Conservation (phyloP, 1,140 invertebrate species). For the Megalonaias nervosa region DNA sequence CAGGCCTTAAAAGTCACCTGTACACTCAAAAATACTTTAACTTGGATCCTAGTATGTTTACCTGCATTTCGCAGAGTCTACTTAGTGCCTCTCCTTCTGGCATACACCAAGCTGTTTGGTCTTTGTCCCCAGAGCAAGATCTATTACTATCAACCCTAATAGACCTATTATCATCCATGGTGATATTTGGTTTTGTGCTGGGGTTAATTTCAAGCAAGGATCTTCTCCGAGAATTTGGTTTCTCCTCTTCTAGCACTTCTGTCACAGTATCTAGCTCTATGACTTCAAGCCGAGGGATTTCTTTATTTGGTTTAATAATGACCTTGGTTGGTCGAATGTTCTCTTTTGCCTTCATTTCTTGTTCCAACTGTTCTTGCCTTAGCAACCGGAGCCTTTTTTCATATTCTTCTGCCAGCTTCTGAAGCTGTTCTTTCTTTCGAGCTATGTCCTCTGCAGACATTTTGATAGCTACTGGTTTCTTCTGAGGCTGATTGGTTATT, state of each 20-base stretch:
- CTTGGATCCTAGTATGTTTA: too few species aligned
- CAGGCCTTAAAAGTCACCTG: too few species aligned
- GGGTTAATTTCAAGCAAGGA: slow-evolving; percentile 55
- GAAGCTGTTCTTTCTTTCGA: slow-evolving; percentile 45
- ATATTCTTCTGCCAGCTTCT: slow-evolving; percentile 43
- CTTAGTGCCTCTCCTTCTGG: too few species aligned
- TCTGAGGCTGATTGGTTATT: slow-evolving; percentile 13
- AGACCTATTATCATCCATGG: too few species aligned
- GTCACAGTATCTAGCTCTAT: slow-evolving; percentile 39
- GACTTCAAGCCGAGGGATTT: slow-evolving; percentile 40
- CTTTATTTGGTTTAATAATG: not conserved
- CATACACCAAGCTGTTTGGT: too few species aligned
- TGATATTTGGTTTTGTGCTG: slow-evolving; percentile 49
- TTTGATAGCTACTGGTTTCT: slow-evolving; percentile 6
- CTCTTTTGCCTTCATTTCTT: slow-evolving; percentile 3
- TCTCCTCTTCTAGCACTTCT: slow-evolving; percentile 20
- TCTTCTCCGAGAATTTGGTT: slow-evolving; percentile 33
- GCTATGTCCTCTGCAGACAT: slow-evolving; percentile 26
- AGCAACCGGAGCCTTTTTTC: slow-evolving; percentile 46
- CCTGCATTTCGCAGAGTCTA: too few species aligned
- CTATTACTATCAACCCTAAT: too few species aligned
- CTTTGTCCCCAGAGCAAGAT: too few species aligned
- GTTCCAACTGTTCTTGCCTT: slow-evolving; percentile 39
- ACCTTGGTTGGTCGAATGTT: slow-evolving; percentile 6
- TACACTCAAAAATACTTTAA: too few species aligned